Conservation (phyloP, 2,888 invertebrate species). For the Nemoura dubitans region DNA sequence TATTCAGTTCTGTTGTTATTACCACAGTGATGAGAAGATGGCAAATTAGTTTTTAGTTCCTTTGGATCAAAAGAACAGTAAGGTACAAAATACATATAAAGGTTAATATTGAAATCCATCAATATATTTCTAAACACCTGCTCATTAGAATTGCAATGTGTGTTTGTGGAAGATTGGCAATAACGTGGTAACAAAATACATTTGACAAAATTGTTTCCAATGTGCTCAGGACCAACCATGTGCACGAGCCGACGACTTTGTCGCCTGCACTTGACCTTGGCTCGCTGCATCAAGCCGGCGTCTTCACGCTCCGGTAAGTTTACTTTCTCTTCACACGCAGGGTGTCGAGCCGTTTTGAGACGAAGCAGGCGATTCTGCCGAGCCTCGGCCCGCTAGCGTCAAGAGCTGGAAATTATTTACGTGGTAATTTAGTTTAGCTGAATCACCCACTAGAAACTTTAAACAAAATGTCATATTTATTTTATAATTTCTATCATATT, state of each 20-base stretch:
- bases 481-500: background rate
- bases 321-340: background rate
- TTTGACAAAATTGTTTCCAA: background rate
- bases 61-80: no score
- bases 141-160: background rate
- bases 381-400: background rate
- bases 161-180: no score
- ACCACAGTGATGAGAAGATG: no score
- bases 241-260: background rate
- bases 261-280: constrained; percentile 24
- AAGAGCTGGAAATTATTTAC: background rate
- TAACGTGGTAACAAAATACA: background rate
- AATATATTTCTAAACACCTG: background rate
- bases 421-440: background rate
- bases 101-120: no score
- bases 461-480: background rate
- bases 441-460: background rate
- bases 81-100: no score
- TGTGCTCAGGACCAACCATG: constrained; percentile 9
- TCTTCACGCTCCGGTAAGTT: constrained; percentile 9
- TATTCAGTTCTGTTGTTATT: no score
- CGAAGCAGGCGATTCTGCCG: background rate
- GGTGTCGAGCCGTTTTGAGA: background rate
- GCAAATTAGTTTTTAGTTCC: no score
- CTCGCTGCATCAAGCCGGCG: background rate